Base-by-base conservation (phyloP, 2,113 vertebrate species). In the Festucalex cinctus region DNA sequence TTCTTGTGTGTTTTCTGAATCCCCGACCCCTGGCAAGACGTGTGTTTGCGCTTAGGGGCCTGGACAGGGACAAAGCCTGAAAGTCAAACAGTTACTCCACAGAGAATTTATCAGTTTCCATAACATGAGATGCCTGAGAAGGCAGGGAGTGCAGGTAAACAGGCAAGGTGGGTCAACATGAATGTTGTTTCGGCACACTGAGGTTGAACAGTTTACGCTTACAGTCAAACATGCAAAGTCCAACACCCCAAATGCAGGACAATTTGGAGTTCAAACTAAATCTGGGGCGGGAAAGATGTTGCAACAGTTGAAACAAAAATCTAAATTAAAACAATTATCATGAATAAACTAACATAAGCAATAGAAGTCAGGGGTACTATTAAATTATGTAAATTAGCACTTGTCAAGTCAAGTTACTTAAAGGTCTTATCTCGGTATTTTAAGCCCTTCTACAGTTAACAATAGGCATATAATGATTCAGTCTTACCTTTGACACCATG, bases 71-170 rank as follows among this genome's bases (percentile, higher is more conserved):
- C 48, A 16, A 17, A 69, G 65, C 69, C 70, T 62, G 70, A 83
- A 82, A 85, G 69, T 78, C 79, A 80, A 85, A 85, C 83, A 84
- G 56, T 82, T 74, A 61, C 76, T 74, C 69, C 71, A 65, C 67
- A 69, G 54, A 39, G 46, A 65, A 26, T 67, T 66, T 68, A 43
- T 65, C 63, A n/a, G 79, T 79, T 68, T 75, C 65, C 71, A 71
- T 68, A 79, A 83, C 79, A 77, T 22, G 65, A 79, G 76, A 73
- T 69, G 75, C 72, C 73, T 67, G 68, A 73, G 74, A 84, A 61
- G 66, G 57, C 46, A 66, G 61, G 6, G 72, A 39, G 66, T 57
- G 6, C n/a, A 46, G 39, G 24, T 56, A 59, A 70, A 78, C 12
- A 44, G 36, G 28, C 19, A 12, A 8, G 26, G 53, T 58, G 41